Percentiles rank a stretch among this genome's conserved stretches.
phyloP scores from a whole-genome alignment of 2,888 invertebrate species.

The Leptarthrus brevirostris region DNA sequence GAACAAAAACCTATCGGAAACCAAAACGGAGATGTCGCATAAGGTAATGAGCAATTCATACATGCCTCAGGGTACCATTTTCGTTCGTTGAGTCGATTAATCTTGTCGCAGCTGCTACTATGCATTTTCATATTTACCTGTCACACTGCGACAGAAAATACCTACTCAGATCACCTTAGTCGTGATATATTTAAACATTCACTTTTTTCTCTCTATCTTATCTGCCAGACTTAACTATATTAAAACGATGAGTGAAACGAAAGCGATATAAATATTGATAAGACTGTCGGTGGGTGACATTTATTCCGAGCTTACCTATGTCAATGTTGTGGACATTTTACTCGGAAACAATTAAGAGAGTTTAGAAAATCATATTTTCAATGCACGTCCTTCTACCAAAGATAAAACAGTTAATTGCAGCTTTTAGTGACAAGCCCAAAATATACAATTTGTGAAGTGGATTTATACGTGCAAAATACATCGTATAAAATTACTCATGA shows the following conservation, averaged over 20 bases:
- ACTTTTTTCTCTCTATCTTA: conserved; percentile 46
- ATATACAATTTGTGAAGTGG: neutral
- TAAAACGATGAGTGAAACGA: conserved; percentile 41
- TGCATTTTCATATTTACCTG: conserved; percentile 40
- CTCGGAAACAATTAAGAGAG: neutral
- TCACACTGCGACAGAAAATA: conserved; percentile 19
- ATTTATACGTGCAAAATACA: neutral
- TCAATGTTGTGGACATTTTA: conserved; percentile 15
- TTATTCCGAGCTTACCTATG: conserved; percentile 2
- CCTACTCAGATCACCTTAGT: conserved; percentile 11
- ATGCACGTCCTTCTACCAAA: neutral
- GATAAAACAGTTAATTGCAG: neutral
- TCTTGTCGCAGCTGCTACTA: conserved; percentile 26
- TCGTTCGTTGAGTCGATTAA: conserved; percentile 15
- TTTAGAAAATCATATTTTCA: conserved; percentile 17
- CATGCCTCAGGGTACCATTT: conserved; percentile 17
- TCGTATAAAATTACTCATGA: no score
- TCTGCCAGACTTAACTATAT: conserved; percentile 1
- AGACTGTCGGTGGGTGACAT: conserved; percentile 17
- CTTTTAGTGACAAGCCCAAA: neutral
- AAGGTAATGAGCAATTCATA: conserved; percentile 40
- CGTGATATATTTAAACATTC: conserved; percentile 26
- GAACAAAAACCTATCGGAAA: conserved; percentile 41
- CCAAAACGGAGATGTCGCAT: conserved; percentile 38
- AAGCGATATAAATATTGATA: conserved; percentile 52